Evolutionary conservation across 2,797 vertebrate genomes (phyloP).

Genomic region (Xyrichtys novacula): DNA sequence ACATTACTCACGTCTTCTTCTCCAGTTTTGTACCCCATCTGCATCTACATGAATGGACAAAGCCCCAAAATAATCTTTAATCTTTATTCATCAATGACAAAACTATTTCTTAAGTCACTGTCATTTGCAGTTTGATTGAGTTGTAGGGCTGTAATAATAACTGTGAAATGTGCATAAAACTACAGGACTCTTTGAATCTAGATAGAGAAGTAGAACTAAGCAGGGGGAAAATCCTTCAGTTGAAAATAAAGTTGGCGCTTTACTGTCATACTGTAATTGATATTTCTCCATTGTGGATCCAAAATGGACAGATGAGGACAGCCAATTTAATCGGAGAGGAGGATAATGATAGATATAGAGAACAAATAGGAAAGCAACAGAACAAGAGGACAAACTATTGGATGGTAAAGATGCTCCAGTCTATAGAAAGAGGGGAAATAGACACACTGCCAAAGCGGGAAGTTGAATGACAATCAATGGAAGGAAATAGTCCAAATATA

Average conservation of each 20-base stretch:
- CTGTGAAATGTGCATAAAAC: neutral
- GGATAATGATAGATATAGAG: conserved; percentile 16
- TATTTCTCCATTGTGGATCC: conserved; percentile 21
- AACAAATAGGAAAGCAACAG: conserved; percentile 27
- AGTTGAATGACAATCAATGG: conserved; percentile 61
- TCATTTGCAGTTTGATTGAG: no score
- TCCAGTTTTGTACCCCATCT: no score
- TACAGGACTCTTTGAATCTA: neutral
- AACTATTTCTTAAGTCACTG: no score
- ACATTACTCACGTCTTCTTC: no score
- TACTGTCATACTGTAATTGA: conserved; percentile 15
- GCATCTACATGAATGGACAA: no score
- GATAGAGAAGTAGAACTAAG: neutral
- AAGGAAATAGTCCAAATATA: conserved; percentile 70
- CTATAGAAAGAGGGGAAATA: conserved; percentile 16
- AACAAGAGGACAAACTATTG: conserved; percentile 18
- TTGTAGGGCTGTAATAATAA: no score
- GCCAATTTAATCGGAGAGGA: conserved; percentile 20
- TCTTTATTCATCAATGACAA: no score
- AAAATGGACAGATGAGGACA: conserved; percentile 16
- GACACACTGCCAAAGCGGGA: conserved; percentile 26
- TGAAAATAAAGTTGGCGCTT: neutral
- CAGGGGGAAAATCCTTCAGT: neutral
- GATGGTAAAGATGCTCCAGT: conserved; percentile 18
- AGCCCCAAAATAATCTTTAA: no score